Base-by-base conservation (phyloP, 2,797 vertebrate species). In the Crenuchus spilurus region DNA sequence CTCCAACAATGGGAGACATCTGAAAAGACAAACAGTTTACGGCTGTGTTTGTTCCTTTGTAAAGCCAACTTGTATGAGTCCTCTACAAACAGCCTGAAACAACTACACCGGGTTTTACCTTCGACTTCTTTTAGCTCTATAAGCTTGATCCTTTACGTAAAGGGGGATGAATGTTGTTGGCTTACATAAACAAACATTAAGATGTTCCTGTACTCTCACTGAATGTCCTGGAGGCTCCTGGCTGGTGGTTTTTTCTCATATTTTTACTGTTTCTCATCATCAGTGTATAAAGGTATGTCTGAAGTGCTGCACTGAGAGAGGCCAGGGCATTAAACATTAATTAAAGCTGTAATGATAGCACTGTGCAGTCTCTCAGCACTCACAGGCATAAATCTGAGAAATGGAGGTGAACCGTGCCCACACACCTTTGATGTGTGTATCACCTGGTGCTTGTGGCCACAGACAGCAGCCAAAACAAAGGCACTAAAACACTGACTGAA, bases 241-340 rank as follows among this genome's bases (percentile, higher is more conserved):
- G 31, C 52, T 41, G 58, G 16, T 14, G 54, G 35, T 18, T 18
- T 61, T 14, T 81, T 85, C 58, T 52, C 61, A 78, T 31, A 42
- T 42, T 67, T 76, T 30, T 48, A 76, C 71, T 46, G 71, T 73
- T 57, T 57, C 16, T 76, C 51, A 13, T 31, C 22, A 16, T 24
- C 22, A 75, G 66, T 64, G 44, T 18, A 63, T 51, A 62, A 70
- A 52, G n/a, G n/a, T n/a, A n/a, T n/a, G 52, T 73, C 62, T 58
- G 2, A 35, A 69, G 67, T 69, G 76, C 31, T 6, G 77, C 77
- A 72, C 22, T 30, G 31, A 22, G 22, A 58, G 14, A 51, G 9
- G 74, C 41, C 37, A 55, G 35, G 87, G 87, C 83, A 88, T 75
- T 73, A 88, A 86, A 88, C 86, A 87, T 61, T 62, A n/a, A 58